Evolutionary conservation across 2,888 invertebrate species (phyloP).

Genomic region (Odontocerum albicorne): DNA sequence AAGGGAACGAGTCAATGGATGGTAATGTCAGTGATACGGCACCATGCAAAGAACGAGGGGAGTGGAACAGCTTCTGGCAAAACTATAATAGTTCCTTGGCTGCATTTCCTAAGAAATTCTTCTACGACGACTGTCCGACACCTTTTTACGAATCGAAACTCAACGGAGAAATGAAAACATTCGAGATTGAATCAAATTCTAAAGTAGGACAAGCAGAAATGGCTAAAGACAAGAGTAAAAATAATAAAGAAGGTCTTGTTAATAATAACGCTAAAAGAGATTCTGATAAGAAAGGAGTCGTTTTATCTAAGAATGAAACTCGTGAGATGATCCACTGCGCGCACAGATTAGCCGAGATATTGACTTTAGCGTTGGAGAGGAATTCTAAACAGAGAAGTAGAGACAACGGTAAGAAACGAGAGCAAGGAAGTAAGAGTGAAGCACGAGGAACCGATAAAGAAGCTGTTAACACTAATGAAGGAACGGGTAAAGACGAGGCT

Average conservation of each 20-base stretch:
- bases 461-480: too few relatives aligned
- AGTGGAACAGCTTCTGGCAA: conserved; percentile 35
- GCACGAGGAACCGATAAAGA: too few relatives aligned
- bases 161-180: conserved; percentile 14
- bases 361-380: conserved; percentile 32
- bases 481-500: background rate
- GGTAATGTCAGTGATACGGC: conserved; percentile 7
- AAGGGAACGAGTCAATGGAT: conserved; percentile 4
- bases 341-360: conserved; percentile 33
- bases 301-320: conserved; percentile 29
- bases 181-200: conserved; percentile 13
- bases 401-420: too few relatives aligned
- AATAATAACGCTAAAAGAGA: background rate
- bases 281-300: conserved; percentile 6
- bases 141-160: conserved; percentile 30
- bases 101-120: conserved; percentile 26
- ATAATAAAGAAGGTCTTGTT: background rate
- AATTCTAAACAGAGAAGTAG: too few relatives aligned
- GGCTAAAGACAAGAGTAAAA: conserved; percentile 4
- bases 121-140: conserved; percentile 37
- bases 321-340: conserved; percentile 35
- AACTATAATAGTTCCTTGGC: conserved; percentile 34
- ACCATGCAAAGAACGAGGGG: conserved; percentile 28
- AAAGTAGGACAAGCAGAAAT: conserved; percentile 2
- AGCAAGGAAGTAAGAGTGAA: too few relatives aligned